Evolutionary conservation across 2,888 invertebrate species (phyloP).

Genomic region (Gymnoscelis rufifasciata): DNA sequence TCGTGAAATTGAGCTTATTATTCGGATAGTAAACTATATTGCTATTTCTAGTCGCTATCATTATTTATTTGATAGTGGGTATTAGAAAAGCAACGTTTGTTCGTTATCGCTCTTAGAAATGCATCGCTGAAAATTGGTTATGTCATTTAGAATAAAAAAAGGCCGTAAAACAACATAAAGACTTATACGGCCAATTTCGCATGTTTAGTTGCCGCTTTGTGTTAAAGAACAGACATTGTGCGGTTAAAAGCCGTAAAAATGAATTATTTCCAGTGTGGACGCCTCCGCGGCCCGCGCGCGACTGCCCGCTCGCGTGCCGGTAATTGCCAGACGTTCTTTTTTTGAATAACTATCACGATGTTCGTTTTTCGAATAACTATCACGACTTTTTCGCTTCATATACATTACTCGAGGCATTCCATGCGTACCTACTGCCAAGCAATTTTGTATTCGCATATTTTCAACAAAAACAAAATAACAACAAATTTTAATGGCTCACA

Average conservation of each 20-base stretch:
- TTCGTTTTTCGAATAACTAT: conserved; percentile 73
- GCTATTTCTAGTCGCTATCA: conserved; percentile 1
- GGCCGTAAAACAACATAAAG: conserved; percentile 7
- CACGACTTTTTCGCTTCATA: conserved; percentile 78
- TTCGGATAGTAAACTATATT: conserved; percentile 1
- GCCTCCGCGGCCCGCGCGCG: conserved; percentile 61
- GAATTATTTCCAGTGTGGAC: conserved; percentile 46
- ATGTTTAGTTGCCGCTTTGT: conserved; percentile 17
- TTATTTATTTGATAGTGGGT: no score
- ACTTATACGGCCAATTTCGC: conserved; percentile 16
- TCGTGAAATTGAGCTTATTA: conserved; percentile 6
- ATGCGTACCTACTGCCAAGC: conserved; percentile 60
- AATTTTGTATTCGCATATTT: conserved; percentile 67
- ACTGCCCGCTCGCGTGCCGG: conserved; percentile 75
- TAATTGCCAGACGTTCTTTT: conserved; percentile 74
- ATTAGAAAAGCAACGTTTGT: no score
- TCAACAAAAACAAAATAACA: no score
- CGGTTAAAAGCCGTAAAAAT: conserved; percentile 28
- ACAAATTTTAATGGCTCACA: no score
- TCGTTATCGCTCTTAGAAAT: no score
- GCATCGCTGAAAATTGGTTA: no score
- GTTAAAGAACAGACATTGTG: conserved; percentile 13
- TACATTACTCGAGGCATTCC: conserved; percentile 64
- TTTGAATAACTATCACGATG: conserved; percentile 77
- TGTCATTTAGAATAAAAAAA: no score